Conservation (phyloP, 2,888 invertebrate genomes). For the Tanypteryx hageni region DNA sequence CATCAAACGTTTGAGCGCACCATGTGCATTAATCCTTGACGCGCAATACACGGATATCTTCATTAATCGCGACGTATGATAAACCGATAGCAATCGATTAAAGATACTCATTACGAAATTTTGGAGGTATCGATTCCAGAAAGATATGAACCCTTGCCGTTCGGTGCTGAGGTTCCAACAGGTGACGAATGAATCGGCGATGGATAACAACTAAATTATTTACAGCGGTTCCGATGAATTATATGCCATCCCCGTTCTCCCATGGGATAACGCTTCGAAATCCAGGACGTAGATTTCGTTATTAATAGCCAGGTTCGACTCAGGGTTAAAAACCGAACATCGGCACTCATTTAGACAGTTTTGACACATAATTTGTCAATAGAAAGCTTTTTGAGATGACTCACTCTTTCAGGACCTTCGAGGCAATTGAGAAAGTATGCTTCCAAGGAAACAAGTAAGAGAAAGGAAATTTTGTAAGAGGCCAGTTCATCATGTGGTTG, state of each 20-base stretch:
- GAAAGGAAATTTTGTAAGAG: too few relatives aligned
- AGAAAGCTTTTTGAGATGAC: background rate
- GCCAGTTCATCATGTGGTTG: too few relatives aligned
- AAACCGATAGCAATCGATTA: slow-evolving; percentile 34
- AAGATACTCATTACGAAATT: slow-evolving; percentile 54
- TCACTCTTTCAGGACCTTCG: background rate
- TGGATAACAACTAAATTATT: slow-evolving; percentile 44
- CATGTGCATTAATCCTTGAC: background rate
- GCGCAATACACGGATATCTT: slow-evolving; percentile 1
- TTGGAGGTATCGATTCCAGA: slow-evolving; percentile 41
- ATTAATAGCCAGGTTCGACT: slow-evolving; percentile 42
- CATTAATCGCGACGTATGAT: slow-evolving; percentile 20
- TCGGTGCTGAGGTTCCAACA: background rate
- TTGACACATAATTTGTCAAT: slow-evolving; percentile 20
- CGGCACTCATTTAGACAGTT: slow-evolving; percentile 32
- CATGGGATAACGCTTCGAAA: background rate
- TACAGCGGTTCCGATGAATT: slow-evolving; percentile 34
- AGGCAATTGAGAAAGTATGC: slow-evolving; percentile 1
- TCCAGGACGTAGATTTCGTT: slow-evolving; percentile 32
- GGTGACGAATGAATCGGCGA: slow-evolving; percentile 42
- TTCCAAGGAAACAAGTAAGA: background rate
- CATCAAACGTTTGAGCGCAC: background rate
- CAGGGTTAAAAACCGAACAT: slow-evolving; percentile 21
- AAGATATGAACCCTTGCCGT: background rate
- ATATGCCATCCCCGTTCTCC: background rate